These are phyloP conservation scores for Euzophera pinguis DNA, from an alignment of 2,888 invertebrate genomes.

Conservation along the genomic window DNA sequence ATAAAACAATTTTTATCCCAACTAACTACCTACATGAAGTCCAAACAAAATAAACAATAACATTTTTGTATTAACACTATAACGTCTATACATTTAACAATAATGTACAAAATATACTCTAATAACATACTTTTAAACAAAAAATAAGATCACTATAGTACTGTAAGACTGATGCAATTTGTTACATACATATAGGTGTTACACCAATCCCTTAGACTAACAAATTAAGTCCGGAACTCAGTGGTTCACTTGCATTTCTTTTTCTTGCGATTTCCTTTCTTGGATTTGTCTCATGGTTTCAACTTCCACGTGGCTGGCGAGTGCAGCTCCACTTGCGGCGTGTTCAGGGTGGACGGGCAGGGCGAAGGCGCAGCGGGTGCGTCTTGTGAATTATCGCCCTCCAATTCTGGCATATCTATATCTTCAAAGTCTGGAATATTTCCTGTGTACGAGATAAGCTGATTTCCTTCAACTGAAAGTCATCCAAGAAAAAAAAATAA, in stretches of 20 bases:
- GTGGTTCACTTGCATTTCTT: slow-evolving; percentile 26
- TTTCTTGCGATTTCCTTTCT: slow-evolving; percentile 21
- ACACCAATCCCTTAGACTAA: background rate
- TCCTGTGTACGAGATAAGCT: slow-evolving; percentile 78
- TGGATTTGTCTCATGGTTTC: slow-evolving; percentile 41
- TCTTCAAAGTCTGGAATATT: slow-evolving; percentile 78
- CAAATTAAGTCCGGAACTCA: background rate
- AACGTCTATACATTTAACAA: background rate
- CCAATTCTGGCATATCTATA: slow-evolving; percentile 64
- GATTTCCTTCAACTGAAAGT: slow-evolving; percentile 77
- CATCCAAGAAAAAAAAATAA: slow-evolving; percentile 41
- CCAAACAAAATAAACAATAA: background rate
- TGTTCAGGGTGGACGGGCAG: slow-evolving; percentile 56
- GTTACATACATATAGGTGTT: background rate
- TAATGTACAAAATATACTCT: background rate
- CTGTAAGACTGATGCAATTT: background rate
- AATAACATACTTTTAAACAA: background rate
- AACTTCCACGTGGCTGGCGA: slow-evolving; percentile 51
- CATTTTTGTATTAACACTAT: background rate
- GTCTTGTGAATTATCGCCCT: slow-evolving; percentile 56
- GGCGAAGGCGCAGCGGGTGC: slow-evolving; percentile 39
- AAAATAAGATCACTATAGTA: background rate
- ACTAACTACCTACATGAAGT: background rate
- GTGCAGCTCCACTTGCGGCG: slow-evolving; percentile 54
- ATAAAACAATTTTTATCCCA: background rate